A percentile compares a stretch with the other conserved stretches of the same genome.
phyloP scores from a whole-genome alignment of 2,113 vertebrate species.

The Mionectes macconnelli region DNA sequence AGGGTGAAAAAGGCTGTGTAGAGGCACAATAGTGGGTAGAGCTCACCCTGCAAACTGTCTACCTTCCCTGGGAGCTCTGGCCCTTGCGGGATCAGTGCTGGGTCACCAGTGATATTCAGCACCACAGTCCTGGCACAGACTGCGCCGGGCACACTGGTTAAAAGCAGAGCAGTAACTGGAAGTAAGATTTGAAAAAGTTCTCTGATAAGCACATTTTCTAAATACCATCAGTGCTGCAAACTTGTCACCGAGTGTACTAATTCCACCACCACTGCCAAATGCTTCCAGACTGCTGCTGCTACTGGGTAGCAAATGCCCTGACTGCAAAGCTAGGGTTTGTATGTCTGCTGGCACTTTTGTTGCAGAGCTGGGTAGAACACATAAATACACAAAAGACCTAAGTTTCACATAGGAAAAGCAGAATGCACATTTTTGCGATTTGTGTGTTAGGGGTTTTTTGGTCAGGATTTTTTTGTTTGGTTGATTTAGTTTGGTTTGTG shows the following conservation, averaged over 20 bases:
- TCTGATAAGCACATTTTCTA: background rate
- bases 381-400: background rate
- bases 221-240: background rate
- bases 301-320: background rate
- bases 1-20: accelerated
- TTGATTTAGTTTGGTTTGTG: background rate
- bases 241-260: accelerated
- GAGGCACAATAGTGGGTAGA: background rate
- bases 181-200: background rate
- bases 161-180: background rate
- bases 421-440: background rate
- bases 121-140: background rate
- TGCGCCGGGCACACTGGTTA: background rate
- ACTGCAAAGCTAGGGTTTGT: background rate
- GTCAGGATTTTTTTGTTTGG: accelerated
- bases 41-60: background rate
- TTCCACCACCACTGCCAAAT: background rate
- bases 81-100: background rate
- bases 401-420: background rate
- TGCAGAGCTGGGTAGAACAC: background rate
- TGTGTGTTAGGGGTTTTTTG: background rate
- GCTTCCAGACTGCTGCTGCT: background rate
- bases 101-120: background rate
- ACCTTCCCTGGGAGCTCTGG: accelerated
- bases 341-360: background rate